Conservation (phyloP, 2,888 invertebrate species). For the Periphyllus acericola region DNA sequence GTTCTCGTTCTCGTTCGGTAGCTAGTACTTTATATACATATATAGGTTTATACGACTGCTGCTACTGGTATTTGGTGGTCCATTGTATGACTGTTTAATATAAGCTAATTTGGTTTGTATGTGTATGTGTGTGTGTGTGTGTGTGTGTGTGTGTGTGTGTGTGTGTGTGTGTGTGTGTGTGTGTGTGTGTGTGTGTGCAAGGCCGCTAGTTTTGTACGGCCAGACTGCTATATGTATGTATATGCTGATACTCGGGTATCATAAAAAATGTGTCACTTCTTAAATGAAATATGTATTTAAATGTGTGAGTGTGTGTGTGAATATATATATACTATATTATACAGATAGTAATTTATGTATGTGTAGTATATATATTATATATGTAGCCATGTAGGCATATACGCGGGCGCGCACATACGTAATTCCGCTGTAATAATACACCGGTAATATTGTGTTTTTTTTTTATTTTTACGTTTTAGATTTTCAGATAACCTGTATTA, state of each 20-base stretch:
- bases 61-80: constrained; percentile 48
- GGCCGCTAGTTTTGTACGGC: constrained; percentile 29
- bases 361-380: not conserved
- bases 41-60: not conserved
- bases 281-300: constrained; percentile 48
- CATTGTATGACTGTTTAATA: constrained; percentile 42
- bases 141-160: not conserved
- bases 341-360: constrained; percentile 17
- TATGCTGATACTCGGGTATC: not conserved
- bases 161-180: not conserved
- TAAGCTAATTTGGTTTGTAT: constrained; percentile 23
- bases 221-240: not conserved
- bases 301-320: not conserved
- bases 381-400: not conserved
- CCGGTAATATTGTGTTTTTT: not conserved
- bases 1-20: constrained; percentile 39
- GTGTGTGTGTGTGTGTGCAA: not conserved
- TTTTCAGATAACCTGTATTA: not conserved
- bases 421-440: not conserved
- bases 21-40: constrained; percentile 15
- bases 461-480: not conserved
- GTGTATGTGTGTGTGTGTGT: not conserved
- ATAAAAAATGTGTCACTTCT: constrained; percentile 45
- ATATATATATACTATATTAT: constrained; percentile 18
- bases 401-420: not conserved